phyloP scores from a whole-genome alignment of 2,113 vertebrate species.

The Myrmecophaga tridactyla region DNA sequence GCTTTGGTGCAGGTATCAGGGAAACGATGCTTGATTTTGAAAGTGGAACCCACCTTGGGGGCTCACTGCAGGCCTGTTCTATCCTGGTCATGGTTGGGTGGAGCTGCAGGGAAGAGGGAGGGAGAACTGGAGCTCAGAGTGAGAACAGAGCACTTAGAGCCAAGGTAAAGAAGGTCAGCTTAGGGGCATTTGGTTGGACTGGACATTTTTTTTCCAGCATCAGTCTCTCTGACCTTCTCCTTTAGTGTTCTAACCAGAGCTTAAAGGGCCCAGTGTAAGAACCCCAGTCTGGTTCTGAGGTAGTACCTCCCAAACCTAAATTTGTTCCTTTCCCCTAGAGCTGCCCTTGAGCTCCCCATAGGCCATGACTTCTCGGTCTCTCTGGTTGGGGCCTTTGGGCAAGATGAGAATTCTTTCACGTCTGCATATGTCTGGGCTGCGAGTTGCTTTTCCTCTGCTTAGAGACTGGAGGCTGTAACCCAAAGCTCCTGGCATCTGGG shows the following conservation, averaged over 20 bases:
- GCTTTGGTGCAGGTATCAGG: conserved; percentile 36
- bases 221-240: background rate
- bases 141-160: too few species aligned
- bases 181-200: background rate
- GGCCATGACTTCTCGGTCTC: conserved; percentile 52
- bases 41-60: background rate
- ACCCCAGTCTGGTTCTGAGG: conserved; percentile 4
- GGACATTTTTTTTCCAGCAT: background rate
- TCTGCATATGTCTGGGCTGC: background rate
- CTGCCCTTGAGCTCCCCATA: background rate
- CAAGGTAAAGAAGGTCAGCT: background rate
- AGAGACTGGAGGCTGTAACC: background rate
- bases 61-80: background rate
- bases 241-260: conserved; percentile 33
- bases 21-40: background rate
- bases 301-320: rapidly evolving
- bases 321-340: conserved; percentile 42
- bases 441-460: background rate
- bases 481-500: conserved; percentile 62
- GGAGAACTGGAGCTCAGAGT: background rate
- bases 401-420: background rate
- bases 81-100: background rate
- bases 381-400: conserved; percentile 5
- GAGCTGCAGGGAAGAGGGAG: background rate
- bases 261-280: background rate